Evolutionary conservation across 1,140 invertebrate species (phyloP).

Genomic region (Drosophila murphyi): DNA sequence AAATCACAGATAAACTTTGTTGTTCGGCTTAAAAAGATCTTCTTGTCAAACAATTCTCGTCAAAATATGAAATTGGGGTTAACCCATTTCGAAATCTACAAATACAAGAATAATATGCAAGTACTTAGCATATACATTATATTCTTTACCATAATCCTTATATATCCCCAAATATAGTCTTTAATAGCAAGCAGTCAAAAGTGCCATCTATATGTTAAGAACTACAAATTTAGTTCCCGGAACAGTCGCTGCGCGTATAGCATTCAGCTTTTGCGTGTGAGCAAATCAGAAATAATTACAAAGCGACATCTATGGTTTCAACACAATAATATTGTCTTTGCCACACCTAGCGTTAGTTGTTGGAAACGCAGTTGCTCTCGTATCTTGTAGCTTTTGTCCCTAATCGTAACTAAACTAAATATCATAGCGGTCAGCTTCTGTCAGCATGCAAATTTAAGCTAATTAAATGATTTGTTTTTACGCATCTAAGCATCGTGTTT

Average conservation of each 20-base stretch:
- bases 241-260: neutral
- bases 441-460: neutral
- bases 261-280: neutral
- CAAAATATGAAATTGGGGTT: too few relatives aligned
- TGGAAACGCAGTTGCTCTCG: neutral
- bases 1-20: constrained; percentile 29
- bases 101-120: too few relatives aligned
- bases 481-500: neutral
- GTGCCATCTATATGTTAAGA: neutral
- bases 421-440: neutral
- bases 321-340: neutral
- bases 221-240: neutral
- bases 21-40: constrained; percentile 5
- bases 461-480: neutral
- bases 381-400: constrained; percentile 9
- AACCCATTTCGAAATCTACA: too few relatives aligned
- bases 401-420: neutral
- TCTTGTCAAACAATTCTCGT: too few relatives aligned
- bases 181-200: neutral
- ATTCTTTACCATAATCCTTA: too few relatives aligned
- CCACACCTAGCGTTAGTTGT: neutral
- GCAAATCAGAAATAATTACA: neutral
- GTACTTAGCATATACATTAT: too few relatives aligned
- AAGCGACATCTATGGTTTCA: constrained; percentile 8
- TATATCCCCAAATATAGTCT: too few relatives aligned